Evolutionary conservation across 2,113 vertebrate species (phyloP), one percentile per base, ranked within the genome.

Genomic region (Kobus ellipsiprymnus): DNA sequence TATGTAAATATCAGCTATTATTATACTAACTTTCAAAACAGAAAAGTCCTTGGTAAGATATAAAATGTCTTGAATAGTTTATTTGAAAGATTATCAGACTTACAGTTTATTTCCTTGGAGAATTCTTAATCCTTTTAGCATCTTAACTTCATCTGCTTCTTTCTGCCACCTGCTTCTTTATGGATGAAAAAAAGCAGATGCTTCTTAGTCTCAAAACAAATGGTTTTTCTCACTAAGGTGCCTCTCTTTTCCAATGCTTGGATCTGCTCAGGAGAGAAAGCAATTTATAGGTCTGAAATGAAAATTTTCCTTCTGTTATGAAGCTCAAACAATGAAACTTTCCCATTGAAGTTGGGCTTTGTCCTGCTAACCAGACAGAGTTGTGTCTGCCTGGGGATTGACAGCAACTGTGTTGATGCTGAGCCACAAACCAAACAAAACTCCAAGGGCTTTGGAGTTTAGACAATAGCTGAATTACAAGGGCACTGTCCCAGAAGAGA

Each of bases 401-500:
- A 97, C 82, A 97, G 96, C 90, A 98, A 59, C 89, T 62, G 30
- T 97, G 81, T 97, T 96, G 81, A 55, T 97, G 27, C 89, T 95
- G 97, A 98, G 86, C 91, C 93, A 94, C 91, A 95, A 98, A 96
- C 48, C 95, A 85, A 98, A 97, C 94, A 97, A 96, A 97, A 97
- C 71, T 94, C 92, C 36, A 89, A 98, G 92, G 83, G 87, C 92
- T 98, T 98, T 98, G 91, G 94, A 97, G 90, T 98, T 98, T 93
- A 98, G 96, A 98, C 94, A 98, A 82, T 90, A 96, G 94, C 44
- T 91, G 96, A 95, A 97, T 98, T 98, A 93, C 80, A 91, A 88
- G 80, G 87, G 95, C 96, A 97, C 86, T 95, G 96, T 97, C 96
- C 98, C 97, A 97, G 96, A 98, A 98, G 97, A 94, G 90, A 97